phyloP scores from a whole-genome alignment of 2,888 invertebrate genomes.

The Himalopsyche anomala region DNA sequence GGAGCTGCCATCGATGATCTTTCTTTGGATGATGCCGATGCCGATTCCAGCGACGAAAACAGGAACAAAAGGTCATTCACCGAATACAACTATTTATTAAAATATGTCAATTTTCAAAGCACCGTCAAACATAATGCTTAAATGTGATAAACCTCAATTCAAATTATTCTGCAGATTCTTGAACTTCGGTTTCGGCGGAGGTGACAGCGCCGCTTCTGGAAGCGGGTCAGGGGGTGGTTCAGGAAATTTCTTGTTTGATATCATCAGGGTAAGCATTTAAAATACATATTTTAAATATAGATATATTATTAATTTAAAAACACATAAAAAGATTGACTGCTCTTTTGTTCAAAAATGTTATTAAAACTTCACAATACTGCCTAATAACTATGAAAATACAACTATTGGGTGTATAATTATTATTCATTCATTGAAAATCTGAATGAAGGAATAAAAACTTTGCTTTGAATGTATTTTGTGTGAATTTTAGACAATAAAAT shows the following conservation, averaged over 20 bases:
- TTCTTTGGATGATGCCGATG: slow-evolving; percentile 82
- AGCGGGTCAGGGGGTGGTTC: slow-evolving; percentile 81
- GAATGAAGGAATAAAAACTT: too few relatives aligned
- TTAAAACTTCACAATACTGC: too few relatives aligned
- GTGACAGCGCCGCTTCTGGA: slow-evolving; percentile 71
- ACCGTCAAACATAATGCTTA: slow-evolving; percentile 36
- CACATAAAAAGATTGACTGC: too few relatives aligned
- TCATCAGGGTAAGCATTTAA: slow-evolving; percentile 86
- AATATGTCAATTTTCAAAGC: background rate
- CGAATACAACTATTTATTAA: background rate
- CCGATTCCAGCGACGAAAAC: slow-evolving; percentile 85
- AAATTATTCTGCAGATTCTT: slow-evolving; percentile 75
- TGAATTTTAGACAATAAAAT: too few relatives aligned
- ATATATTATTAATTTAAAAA: too few relatives aligned
- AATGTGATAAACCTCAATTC: background rate
- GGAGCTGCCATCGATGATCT: slow-evolving; percentile 83
- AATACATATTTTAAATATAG: background rate
- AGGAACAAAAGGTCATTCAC: slow-evolving; percentile 83
- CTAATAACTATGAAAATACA: too few relatives aligned
- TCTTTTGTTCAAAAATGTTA: too few relatives aligned
- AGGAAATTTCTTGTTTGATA: slow-evolving; percentile 92
- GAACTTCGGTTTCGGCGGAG: slow-evolving; percentile 79
- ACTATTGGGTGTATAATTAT: too few relatives aligned
- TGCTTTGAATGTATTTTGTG: too few relatives aligned
- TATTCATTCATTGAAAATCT: too few relatives aligned